These are phyloP conservation scores for Pluvianellus socialis DNA, from an alignment of 2,113 vertebrate genomes.

Conservation along the genomic window DNA sequence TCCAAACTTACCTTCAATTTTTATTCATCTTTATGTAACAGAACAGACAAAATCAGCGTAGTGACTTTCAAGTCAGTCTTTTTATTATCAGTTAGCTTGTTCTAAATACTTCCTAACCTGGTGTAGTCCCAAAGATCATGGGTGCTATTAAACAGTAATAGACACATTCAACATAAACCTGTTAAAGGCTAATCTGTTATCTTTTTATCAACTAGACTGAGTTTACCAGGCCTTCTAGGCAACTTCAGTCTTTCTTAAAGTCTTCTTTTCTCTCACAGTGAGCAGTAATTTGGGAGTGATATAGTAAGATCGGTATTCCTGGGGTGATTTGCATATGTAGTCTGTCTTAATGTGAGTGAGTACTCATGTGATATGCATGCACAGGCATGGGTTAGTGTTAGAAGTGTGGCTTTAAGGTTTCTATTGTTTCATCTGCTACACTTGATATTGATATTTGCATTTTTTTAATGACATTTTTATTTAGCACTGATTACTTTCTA, in stretches of 20 bases:
- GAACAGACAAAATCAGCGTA: neutral
- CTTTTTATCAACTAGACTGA: neutral
- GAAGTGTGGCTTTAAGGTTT: neutral
- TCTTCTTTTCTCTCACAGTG: neutral
- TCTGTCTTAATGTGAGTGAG: neutral
- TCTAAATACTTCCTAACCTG: neutral
- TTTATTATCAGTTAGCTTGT: neutral
- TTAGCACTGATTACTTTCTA: neutral
- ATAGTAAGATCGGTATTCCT: neutral
- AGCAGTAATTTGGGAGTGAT: neutral
- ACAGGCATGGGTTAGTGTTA: neutral
- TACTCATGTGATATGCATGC: fast-evolving
- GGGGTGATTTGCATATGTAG: neutral
- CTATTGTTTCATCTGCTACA: neutral
- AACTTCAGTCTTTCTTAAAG: neutral
- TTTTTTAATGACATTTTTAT: neutral
- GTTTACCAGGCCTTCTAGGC: neutral
- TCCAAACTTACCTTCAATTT: neutral
- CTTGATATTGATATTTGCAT: neutral
- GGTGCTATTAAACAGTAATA: neutral
- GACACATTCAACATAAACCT: neutral
- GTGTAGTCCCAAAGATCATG: neutral
- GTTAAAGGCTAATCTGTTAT: neutral
- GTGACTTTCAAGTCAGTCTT: neutral
- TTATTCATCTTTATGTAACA: neutral